Evolutionary conservation across 2,113 vertebrate genomes (phyloP), one percentile per base, ranked within the genome.

Genomic region (Herpetotheres cachinnans): DNA sequence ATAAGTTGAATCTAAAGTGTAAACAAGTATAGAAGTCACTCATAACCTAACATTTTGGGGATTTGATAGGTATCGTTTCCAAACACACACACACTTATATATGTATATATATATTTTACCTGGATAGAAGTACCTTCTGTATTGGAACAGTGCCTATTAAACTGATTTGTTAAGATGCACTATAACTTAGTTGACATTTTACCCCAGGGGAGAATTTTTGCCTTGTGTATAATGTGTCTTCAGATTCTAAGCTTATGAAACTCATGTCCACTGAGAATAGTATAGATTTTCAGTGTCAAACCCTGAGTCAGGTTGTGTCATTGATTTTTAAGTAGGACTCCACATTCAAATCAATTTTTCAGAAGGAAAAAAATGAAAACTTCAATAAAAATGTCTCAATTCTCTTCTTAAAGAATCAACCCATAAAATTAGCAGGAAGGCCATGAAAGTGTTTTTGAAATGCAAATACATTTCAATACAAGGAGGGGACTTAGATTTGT

Each of bases 251-350:
- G 58, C 46, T 73, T 80, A 38, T 70, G 81, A 86, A 91, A 65
- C 8, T 49, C 54, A 56, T 42, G 29, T 88, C 88, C 82, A 54
- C 47, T 50, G 85, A 94, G 82, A 95, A 63, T 34, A 86, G 18
- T 42, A 96, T 78, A 87, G 92, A 84, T 94, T 95, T 90, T 89
- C 73, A 62, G 62, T 88, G 87, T 79, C 82, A 96, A 94, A 93
- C 11, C 34, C 42, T 54, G 61, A 95, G 46, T 85, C 71, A 79
- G 82, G 42, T 59, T 80, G 30, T 92, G 55, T 49, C 70, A 95
- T 89, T 95, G 97, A 97, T 97, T 96, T 96, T 96, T 89, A 94
- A 95, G 65, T 69, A 87, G 77, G 54, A 77, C 22, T 91, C 61
- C 29, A 56, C 66, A 93, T 69, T 76, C 86, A 94, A 95, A 95